Conservation (phyloP, 37 sponge, comb jelly and placozoan species). For the Lycopodina hypogea region DNA sequence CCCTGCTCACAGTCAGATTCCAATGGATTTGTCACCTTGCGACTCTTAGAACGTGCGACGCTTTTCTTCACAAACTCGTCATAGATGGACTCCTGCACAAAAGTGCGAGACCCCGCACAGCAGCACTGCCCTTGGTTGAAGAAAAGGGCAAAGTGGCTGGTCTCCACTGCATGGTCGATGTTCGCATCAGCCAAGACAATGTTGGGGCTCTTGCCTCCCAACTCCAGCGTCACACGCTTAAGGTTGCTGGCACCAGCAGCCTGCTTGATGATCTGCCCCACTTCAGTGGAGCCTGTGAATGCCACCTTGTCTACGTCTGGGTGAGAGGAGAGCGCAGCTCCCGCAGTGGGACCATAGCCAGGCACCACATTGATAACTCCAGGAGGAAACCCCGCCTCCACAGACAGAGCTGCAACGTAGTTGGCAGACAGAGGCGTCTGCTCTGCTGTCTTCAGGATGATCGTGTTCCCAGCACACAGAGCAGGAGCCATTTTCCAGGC, state of each 20-base stretch:
- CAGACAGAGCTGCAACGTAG: conserved; percentile 79
- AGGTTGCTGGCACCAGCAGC: conserved; percentile 91
- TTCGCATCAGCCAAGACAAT: conserved; percentile 94
- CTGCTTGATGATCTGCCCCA: conserved; percentile 88
- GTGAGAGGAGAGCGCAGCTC: conserved; percentile 88
- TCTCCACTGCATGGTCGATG: conserved; percentile 89
- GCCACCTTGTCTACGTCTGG: conserved; percentile 92
- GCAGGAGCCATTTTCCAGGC: conserved; percentile 98
- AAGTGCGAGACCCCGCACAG: conserved; percentile 94
- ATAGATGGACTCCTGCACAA: conserved; percentile 91
- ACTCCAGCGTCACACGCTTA: conserved; percentile 93
- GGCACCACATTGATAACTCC: conserved; percentile 94
- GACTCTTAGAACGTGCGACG: conserved; percentile 71
- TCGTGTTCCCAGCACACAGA: conserved; percentile 83
- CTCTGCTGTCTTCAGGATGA: conserved; percentile 93
- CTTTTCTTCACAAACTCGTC: conserved; percentile 94
- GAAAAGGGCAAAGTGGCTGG: conserved; percentile 90
- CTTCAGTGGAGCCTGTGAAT: conserved; percentile 98
- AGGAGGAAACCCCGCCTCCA: conserved; percentile 96
- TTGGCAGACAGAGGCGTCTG: conserved; percentile 94
- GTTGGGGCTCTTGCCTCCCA: conserved; percentile 98
- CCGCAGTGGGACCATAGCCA: conserved; percentile 97
- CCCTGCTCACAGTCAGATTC: conserved; percentile 80
- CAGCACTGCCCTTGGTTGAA: conserved; percentile 99
- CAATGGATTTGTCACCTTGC: conserved; percentile 82